Evolutionary conservation across 2,888 invertebrate species (phyloP).

Genomic region (Iphiclides podalirius): DNA sequence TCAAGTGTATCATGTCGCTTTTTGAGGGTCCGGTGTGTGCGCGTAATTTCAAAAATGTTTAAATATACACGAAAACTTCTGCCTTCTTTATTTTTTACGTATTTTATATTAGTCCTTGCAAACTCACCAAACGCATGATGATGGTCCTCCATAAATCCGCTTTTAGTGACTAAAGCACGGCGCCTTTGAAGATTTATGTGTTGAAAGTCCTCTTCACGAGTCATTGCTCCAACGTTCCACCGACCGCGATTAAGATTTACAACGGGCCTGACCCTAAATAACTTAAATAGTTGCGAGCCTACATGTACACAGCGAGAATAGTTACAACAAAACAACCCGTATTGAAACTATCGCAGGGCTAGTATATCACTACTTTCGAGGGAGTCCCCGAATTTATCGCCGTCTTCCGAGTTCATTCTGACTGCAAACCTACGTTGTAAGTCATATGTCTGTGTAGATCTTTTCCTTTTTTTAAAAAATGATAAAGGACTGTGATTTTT

Average conservation of each 20-base stretch:
- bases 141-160: conserved; percentile 14
- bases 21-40: too few species aligned
- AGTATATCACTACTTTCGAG: conserved; percentile 17
- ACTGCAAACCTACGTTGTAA: too few species aligned
- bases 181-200: conserved; percentile 59
- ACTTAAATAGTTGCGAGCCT: conserved; percentile 59
- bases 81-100: not conserved
- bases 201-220: conserved; percentile 60
- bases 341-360: conserved; percentile 12
- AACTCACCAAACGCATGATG: not conserved
- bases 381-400: conserved; percentile 12
- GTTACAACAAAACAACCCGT: conserved; percentile 28
- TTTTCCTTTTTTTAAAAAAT: too few species aligned
- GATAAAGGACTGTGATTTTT: too few species aligned
- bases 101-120: not conserved
- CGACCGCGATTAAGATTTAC: conserved; percentile 75
- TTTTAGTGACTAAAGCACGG: conserved; percentile 10
- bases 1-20: too few species aligned
- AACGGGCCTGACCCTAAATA: conserved; percentile 61
- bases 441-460: too few species aligned
- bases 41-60: too few species aligned
- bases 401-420: not conserved
- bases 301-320: conserved; percentile 26
- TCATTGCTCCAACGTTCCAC: conserved; percentile 68
- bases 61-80: too few species aligned